Evolutionary conservation across 1,140 invertebrate genomes (phyloP).

Genomic region (Pseudomyrmex dendroicus): DNA sequence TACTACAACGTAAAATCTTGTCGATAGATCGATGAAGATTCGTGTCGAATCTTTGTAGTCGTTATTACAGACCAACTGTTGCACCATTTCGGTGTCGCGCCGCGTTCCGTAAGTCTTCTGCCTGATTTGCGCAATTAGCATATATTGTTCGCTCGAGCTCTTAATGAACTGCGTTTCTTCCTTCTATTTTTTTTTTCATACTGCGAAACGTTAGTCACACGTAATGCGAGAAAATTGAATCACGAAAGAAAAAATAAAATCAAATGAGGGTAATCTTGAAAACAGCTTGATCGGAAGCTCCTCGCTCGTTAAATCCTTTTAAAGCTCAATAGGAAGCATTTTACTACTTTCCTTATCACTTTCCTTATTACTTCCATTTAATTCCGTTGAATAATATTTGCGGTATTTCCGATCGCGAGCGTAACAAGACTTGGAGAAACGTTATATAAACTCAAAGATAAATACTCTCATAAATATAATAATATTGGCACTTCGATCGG

Average conservation of each 20-base stretch:
- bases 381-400: not conserved
- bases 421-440: not conserved
- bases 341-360: not conserved
- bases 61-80: constrained; percentile 53
- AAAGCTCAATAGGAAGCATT: not conserved
- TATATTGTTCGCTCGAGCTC: not conserved
- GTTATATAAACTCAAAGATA: not conserved
- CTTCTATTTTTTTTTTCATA: too few relatives aligned
- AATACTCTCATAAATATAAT: too few relatives aligned
- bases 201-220: too few relatives aligned
- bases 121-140: constrained; percentile 40
- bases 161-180: not conserved
- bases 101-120: not conserved
- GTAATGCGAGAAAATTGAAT: not conserved
- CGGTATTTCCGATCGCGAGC: not conserved
- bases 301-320: constrained; percentile 26
- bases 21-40: not conserved
- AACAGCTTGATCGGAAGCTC: not conserved
- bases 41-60: constrained; percentile 36
- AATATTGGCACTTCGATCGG: too few relatives aligned
- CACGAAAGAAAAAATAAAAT: not conserved
- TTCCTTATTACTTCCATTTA: not conserved
- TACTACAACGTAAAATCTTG: not conserved
- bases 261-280: not conserved
- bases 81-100: constrained; percentile 35